Conservation (phyloP, 2,113 vertebrate species). For the Uropsilus gracilis region DNA sequence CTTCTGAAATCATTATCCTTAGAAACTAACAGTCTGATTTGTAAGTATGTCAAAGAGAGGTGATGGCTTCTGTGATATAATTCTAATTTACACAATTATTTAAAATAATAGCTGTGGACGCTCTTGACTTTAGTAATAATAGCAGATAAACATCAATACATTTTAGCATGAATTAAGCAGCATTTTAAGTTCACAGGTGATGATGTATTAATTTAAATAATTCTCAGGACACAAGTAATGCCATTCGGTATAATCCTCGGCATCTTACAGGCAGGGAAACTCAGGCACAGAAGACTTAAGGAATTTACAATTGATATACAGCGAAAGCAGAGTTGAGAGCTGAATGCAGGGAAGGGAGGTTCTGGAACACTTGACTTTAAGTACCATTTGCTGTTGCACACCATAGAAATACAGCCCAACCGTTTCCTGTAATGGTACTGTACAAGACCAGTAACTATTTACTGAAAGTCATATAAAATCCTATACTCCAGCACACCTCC, state of each 20-base stretch:
- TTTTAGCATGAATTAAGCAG: background rate
- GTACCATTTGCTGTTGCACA: background rate
- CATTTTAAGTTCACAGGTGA: background rate
- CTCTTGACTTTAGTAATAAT: background rate
- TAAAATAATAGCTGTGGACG: background rate
- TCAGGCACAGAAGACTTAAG: background rate
- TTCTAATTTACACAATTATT: background rate
- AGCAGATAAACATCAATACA: background rate
- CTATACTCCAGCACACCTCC: too few species aligned
- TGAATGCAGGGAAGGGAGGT: background rate
- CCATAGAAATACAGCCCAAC: background rate
- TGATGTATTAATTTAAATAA: background rate
- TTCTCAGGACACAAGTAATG: background rate
- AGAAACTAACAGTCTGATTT: background rate
- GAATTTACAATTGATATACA: background rate
- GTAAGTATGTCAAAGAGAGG: too few species aligned
- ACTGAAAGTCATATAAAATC: too few species aligned
- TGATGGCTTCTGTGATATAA: background rate
- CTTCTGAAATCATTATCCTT: background rate
- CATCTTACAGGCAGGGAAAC: background rate
- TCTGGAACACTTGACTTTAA: background rate
- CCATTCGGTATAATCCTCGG: background rate
- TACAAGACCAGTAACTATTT: background rate
- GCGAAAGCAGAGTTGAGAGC: background rate
- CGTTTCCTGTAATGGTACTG: background rate